Base-by-base conservation (phyloP, 1,140 invertebrate genomes). In the Zaprionus tsacasi region DNA sequence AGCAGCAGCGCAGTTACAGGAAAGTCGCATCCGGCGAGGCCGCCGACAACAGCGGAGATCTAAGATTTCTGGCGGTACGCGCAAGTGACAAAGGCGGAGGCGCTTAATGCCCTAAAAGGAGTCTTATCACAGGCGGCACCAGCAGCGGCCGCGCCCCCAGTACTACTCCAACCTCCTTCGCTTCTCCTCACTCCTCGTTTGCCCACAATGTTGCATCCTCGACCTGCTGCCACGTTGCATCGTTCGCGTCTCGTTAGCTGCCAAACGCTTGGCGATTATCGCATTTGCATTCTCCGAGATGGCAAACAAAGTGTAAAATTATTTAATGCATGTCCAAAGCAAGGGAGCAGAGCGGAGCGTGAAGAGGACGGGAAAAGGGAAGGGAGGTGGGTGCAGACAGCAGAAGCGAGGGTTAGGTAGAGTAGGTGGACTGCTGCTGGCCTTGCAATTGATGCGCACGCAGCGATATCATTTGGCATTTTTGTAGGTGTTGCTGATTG, bases 401-500 rank as follows among this genome's bases (percentile, higher is more conserved):
- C 25, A n/a, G 56, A 17, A 21, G 60, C 11, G 13, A n/a, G 11
- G 59, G 11, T 45, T 30, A 30, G 57, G 50, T 40, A 63, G 66
- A 67, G 83, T 76, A 76, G 80, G 83, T 77, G 83, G 80, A 36
- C 30, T 70, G 60, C 30, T 30, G 21, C 58, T 67, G 69, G 43
- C 33, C 50, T 50, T 65, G 74, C 83, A 81, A 87, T 87, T 88
- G 83, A 88, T 88, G 81, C 73, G 74, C 74, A 76, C 64, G 56
- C 67, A 78, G 82, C 80, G 82, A 85, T 85, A 85, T 85, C 80
- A 82, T 85, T 82, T 76, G 73, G 77, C 77, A 70, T 77, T 81
- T 70, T 89, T 89, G 85, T 89, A 89, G 85, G 85, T 89, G 85
- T 89, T 85, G 81, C 81, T 89, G 85, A 89, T 89, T 89, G 85